A percentile compares a stretch with the other conserved stretches of the same genome.
These are phyloP conservation scores for Turnix velox DNA, from an alignment of 2,113 vertebrate species.

Conservation along the genomic window DNA sequence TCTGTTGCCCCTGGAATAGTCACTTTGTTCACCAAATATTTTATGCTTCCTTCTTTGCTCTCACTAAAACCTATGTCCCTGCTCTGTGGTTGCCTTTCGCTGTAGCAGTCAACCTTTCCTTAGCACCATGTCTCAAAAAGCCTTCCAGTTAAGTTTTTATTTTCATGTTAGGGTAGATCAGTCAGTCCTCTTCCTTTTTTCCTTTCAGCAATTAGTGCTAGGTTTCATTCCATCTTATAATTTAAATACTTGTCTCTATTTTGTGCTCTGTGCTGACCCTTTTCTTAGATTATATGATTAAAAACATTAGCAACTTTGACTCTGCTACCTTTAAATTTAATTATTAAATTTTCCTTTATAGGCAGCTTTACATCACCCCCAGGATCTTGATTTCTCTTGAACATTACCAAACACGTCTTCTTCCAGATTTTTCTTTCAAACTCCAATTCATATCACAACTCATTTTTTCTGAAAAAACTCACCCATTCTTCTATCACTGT, in stretches of 20 bases:
- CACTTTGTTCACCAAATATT: not conserved
- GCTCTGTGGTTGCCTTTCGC: not conserved
- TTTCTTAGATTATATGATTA: not conserved
- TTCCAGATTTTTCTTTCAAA: not conserved
- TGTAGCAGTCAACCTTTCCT: not conserved
- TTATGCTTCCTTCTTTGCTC: not conserved
- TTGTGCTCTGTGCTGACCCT: not conserved
- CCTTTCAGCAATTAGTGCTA: not conserved
- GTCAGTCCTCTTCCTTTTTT: not conserved
- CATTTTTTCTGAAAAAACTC: not conserved
- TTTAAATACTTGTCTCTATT: not conserved
- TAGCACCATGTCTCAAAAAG: not conserved
- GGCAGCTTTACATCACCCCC: not conserved
- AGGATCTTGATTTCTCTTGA: not conserved
- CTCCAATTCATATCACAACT: not conserved
- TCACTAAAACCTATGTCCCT: not conserved
- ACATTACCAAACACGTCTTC: not conserved
- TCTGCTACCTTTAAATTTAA: not conserved
- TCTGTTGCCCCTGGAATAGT: not conserved
- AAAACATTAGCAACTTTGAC: not conserved
- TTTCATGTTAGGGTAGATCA: not conserved
- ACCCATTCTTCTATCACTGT: not conserved
- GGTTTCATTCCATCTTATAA: not conserved
- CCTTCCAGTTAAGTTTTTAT: not conserved
- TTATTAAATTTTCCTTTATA: not conserved